Evolutionary conservation across 2,888 invertebrate species (phyloP).

Genomic region (Rhamphomyia laevipes): DNA sequence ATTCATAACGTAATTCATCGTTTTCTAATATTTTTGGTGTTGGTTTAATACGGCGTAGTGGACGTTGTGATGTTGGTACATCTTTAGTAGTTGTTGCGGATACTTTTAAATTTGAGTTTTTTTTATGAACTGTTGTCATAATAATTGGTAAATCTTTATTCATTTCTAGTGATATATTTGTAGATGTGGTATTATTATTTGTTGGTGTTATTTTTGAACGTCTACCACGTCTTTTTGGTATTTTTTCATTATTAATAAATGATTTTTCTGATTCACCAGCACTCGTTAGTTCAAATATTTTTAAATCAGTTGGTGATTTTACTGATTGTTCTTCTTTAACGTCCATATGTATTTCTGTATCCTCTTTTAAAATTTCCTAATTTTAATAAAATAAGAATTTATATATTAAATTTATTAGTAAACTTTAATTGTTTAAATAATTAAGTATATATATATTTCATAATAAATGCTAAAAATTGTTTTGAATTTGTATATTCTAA

Average conservation of each 20-base stretch:
- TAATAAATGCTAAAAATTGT: too few species aligned
- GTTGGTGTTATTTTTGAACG: slow-evolving; percentile 25
- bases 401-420: too few species aligned
- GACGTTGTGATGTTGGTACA: slow-evolving; percentile 35
- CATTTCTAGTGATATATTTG: slow-evolving; percentile 5
- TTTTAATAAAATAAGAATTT: too few species aligned
- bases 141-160: not conserved
- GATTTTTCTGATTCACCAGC: not conserved
- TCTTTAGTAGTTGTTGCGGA: slow-evolving; percentile 40
- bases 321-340: not conserved
- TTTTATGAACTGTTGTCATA: not conserved
- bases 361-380: too few species aligned
- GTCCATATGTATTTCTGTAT: not conserved
- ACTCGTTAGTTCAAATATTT: slow-evolving; percentile 1
- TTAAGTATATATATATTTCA: too few species aligned
- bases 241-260: slow-evolving; percentile 18
- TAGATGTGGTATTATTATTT: not conserved
- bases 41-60: slow-evolving; percentile 50
- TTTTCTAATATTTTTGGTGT: slow-evolving; percentile 56
- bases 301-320: slow-evolving; percentile 4
- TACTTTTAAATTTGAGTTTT: slow-evolving; percentile 12
- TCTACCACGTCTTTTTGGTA: slow-evolving; percentile 34
- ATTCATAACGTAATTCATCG: slow-evolving; percentile 46
- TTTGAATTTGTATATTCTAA: too few species aligned
- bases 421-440: too few species aligned